Evolutionary conservation across 2,888 invertebrate species (phyloP).

Genomic region (Scrobipalpa atriplicella): DNA sequence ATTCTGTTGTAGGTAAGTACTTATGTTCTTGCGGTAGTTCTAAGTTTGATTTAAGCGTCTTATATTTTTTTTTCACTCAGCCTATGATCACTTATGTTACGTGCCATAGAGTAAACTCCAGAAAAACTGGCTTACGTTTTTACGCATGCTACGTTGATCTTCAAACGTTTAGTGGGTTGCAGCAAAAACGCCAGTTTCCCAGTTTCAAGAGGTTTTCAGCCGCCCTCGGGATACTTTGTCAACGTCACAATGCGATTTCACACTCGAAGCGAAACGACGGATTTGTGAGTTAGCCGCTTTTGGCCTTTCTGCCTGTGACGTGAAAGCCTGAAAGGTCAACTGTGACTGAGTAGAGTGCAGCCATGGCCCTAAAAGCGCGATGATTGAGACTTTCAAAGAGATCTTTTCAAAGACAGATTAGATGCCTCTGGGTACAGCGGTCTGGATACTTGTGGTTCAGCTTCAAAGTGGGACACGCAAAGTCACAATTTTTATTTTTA

Average conservation of each 20-base stretch:
- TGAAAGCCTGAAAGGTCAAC: not conserved
- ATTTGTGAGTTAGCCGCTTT: slow-evolving; percentile 6
- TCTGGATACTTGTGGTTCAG: no score
- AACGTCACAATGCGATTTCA: slow-evolving; percentile 23
- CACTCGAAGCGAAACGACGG: not conserved
- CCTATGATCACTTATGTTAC: not conserved
- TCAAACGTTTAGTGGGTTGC: slow-evolving; percentile 11
- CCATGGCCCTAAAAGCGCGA: no score
- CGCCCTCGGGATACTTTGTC: slow-evolving; percentile 19
- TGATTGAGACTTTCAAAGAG: no score
- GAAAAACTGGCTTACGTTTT: not conserved
- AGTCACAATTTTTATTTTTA: no score
- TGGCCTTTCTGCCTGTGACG: not conserved
- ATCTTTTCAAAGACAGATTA: no score
- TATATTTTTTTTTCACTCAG: no score
- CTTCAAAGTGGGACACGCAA: no score
- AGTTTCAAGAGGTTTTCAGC: slow-evolving; percentile 9
- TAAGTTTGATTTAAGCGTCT: no score
- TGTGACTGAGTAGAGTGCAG: no score
- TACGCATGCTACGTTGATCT: slow-evolving; percentile 15
- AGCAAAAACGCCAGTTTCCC: slow-evolving; percentile 18
- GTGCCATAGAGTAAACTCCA: not conserved
- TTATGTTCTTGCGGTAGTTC: no score
- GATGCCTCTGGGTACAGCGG: no score
- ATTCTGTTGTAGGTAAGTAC: no score